A percentile compares a stretch with the other conserved stretches of the same genome.
phyloP scores from a whole-genome alignment of 1,140 invertebrate species.

The Trissolcus basalis region DNA sequence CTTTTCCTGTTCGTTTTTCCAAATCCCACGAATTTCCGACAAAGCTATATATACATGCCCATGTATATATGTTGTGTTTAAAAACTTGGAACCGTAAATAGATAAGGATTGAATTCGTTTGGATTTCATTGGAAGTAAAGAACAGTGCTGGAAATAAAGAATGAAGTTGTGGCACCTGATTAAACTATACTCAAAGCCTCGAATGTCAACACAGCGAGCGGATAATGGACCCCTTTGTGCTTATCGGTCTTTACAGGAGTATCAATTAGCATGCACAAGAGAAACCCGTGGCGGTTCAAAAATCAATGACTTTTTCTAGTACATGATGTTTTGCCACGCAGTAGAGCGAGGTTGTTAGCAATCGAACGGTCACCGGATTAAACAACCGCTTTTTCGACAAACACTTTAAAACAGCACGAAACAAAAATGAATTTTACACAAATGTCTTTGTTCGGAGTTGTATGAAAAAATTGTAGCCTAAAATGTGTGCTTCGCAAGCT shows the following conservation, averaged over 20 bases:
- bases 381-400: no score
- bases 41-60: conserved; percentile 27
- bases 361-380: no score
- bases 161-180: conserved; percentile 37
- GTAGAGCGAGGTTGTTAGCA: neutral
- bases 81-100: conserved; percentile 20
- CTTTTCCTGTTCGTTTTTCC: conserved; percentile 5
- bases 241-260: conserved; percentile 51
- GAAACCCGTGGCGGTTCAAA: conserved; percentile 22
- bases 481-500: no score
- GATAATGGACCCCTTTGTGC: conserved; percentile 50
- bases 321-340: conserved; percentile 8
- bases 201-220: conserved; percentile 46
- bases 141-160: conserved; percentile 8
- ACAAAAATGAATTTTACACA: no score
- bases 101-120: conserved; percentile 29
- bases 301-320: conserved; percentile 25
- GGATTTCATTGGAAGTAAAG: neutral
- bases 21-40: conserved; percentile 9
- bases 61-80: conserved; percentile 12
- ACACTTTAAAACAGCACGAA: no score
- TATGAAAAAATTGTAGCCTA: no score
- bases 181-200: conserved; percentile 38
- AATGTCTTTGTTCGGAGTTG: no score
- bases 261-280: conserved; percentile 54